phyloP scores from a whole-genome alignment of 2,797 vertebrate species.

The Spinus pinus region DNA sequence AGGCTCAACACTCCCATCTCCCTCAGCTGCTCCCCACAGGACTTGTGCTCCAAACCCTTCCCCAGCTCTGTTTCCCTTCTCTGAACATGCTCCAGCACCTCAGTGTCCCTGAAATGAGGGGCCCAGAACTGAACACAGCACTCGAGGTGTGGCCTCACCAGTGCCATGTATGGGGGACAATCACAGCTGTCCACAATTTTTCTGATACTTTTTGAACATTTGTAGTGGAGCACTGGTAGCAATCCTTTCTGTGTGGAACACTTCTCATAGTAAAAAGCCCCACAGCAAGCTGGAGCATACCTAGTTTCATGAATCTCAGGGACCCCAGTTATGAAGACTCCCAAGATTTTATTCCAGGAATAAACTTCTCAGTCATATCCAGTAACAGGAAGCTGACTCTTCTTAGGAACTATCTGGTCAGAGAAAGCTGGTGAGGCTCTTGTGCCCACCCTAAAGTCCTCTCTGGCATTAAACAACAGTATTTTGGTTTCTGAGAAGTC shows the following conservation, averaged over 20 bases:
- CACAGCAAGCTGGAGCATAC: background rate
- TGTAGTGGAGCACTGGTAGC: rapidly evolving
- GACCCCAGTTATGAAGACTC: background rate
- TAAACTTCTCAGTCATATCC: background rate
- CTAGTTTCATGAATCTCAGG: background rate
- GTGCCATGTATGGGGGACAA: background rate
- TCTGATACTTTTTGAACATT: background rate
- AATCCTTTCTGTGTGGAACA: rapidly evolving
- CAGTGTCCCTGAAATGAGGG: background rate
- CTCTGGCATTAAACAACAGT: background rate
- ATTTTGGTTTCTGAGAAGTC: background rate
- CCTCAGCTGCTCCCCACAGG: background rate
- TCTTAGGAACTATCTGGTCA: background rate
- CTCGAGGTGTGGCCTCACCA: background rate
- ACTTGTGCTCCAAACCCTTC: background rate
- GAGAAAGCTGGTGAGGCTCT: background rate
- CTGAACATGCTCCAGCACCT: rapidly evolving
- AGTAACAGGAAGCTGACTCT: background rate
- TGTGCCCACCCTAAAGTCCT: background rate
- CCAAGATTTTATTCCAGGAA: background rate
- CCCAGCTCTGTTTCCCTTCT: background rate
- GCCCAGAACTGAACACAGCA: background rate
- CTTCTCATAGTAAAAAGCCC: background rate
- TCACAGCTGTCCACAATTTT: background rate
- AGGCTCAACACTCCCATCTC: background rate